phyloP scores from a whole-genome alignment of 2,113 vertebrate species.

The Suncus etruscus region DNA sequence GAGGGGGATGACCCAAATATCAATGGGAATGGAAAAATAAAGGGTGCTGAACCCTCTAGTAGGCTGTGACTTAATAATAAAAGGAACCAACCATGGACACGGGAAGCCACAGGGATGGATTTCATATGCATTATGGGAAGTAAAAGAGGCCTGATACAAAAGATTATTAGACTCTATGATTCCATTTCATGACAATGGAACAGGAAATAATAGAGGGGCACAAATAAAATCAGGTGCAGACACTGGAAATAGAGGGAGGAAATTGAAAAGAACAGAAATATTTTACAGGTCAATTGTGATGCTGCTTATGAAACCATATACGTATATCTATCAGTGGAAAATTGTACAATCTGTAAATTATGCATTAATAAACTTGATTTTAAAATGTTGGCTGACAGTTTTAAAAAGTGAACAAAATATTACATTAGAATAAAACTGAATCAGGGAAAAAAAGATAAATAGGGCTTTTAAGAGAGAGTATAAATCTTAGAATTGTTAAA shows the following conservation, averaged over 20 bases:
- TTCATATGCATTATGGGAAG: not conserved
- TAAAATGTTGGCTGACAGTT: not conserved
- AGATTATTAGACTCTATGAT: not conserved
- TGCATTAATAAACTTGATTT: not conserved
- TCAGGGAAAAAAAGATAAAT: not conserved
- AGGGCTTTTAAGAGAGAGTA: not conserved
- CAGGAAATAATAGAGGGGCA: not conserved
- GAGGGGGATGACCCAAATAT: not conserved
- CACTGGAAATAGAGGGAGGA: not conserved
- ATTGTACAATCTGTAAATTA: not conserved
- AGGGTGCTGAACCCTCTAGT: too few relatives aligned
- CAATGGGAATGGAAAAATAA: not conserved
- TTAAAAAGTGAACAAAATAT: not conserved
- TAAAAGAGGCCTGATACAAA: not conserved
- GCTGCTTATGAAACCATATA: not conserved
- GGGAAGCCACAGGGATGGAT: not conserved
- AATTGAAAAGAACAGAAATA: not conserved
- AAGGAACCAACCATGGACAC: not conserved
- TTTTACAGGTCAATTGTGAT: not conserved
- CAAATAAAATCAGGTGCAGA: not conserved
- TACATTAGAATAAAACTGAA: slow-evolving; percentile 30
- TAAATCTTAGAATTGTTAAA: slow-evolving; percentile 11
- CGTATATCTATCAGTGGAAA: not conserved
- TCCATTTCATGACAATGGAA: not conserved
- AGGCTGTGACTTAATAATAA: not conserved